phyloP scores from a whole-genome alignment of 2,113 vertebrate species.

The Clarias batrachus region DNA sequence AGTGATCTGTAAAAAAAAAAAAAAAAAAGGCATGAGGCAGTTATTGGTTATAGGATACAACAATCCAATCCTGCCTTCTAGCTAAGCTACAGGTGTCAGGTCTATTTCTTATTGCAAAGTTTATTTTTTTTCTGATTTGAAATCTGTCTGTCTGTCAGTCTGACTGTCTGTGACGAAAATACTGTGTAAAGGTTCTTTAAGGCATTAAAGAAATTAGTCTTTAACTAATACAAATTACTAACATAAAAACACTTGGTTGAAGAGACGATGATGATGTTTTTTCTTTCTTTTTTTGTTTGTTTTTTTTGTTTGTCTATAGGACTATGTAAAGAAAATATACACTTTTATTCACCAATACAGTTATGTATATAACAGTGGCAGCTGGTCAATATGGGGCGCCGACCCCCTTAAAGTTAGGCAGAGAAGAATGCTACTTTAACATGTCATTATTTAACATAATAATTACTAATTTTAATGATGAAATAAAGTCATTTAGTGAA shows the following conservation, averaged over 20 bases:
- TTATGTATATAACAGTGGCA: background rate
- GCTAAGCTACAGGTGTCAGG: background rate
- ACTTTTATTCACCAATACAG: background rate
- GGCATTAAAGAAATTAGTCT: background rate
- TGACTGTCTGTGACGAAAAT: background rate
- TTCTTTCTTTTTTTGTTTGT: conserved; percentile 23
- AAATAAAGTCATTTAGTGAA: too few relatives aligned
- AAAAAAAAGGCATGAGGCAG: background rate
- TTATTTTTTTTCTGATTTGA: background rate
- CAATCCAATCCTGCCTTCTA: too few relatives aligned
- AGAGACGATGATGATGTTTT: background rate
- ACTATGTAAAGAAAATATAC: too few relatives aligned
- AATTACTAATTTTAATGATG: too few relatives aligned
- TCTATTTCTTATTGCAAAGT: background rate
- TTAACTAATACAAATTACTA: background rate
- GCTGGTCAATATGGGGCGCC: too few relatives aligned
- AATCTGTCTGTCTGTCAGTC: background rate
- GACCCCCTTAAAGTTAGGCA: too few relatives aligned
- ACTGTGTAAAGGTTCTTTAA: background rate
- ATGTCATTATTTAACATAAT: too few relatives aligned
- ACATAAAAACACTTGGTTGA: background rate
- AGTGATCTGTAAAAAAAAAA: conserved; percentile 78
- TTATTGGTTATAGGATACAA: background rate
- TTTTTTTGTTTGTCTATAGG: background rate
- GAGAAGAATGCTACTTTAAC: too few relatives aligned